phyloP scores from a whole-genome alignment of 2,113 vertebrate species.

The Garra rufa region DNA sequence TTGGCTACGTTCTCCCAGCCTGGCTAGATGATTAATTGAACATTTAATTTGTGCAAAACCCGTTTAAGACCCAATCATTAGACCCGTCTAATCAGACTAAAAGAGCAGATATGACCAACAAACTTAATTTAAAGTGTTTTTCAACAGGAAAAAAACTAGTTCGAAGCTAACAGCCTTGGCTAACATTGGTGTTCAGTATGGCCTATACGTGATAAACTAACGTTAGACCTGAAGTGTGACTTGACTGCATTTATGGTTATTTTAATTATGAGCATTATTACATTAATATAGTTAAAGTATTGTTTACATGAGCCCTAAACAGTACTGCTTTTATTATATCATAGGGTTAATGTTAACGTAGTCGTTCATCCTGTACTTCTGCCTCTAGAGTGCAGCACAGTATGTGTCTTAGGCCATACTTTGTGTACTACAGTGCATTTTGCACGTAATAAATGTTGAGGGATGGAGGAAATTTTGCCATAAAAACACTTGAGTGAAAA shows the following conservation, averaged over 20 bases:
- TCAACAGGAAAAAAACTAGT: no score
- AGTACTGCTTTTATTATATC: not conserved
- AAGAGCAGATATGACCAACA: no score
- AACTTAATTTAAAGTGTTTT: no score
- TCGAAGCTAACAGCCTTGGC: not conserved
- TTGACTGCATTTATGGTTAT: no score
- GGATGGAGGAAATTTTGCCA: not conserved
- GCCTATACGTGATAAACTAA: no score
- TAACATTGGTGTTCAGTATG: not conserved
- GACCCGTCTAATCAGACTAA: no score
- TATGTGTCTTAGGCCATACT: not conserved
- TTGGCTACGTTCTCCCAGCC: no score
- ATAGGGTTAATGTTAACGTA: not conserved
- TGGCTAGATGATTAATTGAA: no score
- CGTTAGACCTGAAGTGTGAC: no score
- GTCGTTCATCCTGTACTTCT: not conserved
- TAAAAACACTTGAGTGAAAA: not conserved
- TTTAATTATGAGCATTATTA: not conserved
- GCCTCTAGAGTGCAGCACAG: conserved; percentile 1
- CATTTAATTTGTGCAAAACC: no score
- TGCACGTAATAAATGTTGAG: not conserved
- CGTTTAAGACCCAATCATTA: no score
- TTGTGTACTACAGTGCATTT: not conserved
- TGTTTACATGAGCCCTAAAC: not conserved
- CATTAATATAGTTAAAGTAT: not conserved